Evolutionary conservation across 2,797 vertebrate species (phyloP).

Genomic region (Alfaro cultratus): DNA sequence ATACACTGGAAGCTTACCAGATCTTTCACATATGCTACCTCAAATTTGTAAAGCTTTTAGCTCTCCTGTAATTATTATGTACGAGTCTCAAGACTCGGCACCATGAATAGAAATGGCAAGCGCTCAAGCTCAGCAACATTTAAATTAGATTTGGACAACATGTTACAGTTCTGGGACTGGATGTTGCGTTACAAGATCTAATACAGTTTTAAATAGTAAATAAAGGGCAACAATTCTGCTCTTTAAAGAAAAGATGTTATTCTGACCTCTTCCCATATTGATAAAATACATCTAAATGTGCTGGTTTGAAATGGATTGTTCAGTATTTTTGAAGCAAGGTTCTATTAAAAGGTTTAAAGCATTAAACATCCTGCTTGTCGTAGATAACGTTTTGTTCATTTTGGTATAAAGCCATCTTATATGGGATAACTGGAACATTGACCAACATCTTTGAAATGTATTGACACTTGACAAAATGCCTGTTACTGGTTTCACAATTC

Average conservation of each 20-base stretch:
- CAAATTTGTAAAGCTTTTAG: slow-evolving; percentile 58
- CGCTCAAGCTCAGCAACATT: slow-evolving; percentile 43
- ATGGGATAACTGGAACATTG: neutral
- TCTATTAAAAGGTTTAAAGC: neutral
- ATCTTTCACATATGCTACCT: slow-evolving; percentile 66
- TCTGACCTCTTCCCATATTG: slow-evolving; percentile 17
- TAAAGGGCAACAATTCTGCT: slow-evolving; percentile 21
- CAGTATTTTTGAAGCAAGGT: neutral
- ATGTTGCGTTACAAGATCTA: slow-evolving; percentile 31
- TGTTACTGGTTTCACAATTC: no score
- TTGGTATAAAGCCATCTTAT: no score
- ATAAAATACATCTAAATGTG: slow-evolving; percentile 19
- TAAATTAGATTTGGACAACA: slow-evolving; percentile 49
- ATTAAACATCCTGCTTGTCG: neutral
- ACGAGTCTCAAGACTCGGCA: slow-evolving; percentile 38
- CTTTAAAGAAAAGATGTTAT: slow-evolving; percentile 4
- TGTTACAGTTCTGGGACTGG: slow-evolving; percentile 37
- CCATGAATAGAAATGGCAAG: slow-evolving; percentile 28
- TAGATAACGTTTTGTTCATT: neutral
- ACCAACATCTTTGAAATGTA: no score
- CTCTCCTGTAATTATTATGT: slow-evolving; percentile 58
- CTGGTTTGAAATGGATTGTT: neutral
- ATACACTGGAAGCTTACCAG: slow-evolving; percentile 56
- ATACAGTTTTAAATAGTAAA: slow-evolving; percentile 16
- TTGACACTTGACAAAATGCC: no score